Conservation (phyloP, 2,888 invertebrate genomes). For the Brenthis hecate region DNA sequence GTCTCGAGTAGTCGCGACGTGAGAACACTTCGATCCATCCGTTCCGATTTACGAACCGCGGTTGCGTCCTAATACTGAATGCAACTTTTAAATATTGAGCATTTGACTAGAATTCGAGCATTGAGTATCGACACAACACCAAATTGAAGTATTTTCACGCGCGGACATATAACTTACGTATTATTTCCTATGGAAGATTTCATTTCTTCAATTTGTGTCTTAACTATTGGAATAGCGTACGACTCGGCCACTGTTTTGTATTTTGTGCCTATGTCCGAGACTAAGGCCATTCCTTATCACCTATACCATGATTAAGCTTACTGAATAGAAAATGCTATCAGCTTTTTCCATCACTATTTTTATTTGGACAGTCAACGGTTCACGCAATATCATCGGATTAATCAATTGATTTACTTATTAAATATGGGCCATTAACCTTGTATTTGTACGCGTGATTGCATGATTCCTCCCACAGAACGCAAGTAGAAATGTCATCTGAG, state of each 20-base stretch:
- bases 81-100: conserved; percentile 69
- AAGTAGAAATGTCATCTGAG: conserved; percentile 50
- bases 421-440: conserved; percentile 72
- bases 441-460: conserved; percentile 71
- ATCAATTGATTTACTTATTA: conserved; percentile 78
- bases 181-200: conserved; percentile 80
- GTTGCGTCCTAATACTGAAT: conserved; percentile 53
- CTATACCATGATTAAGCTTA: conserved; percentile 50
- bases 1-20: conserved; percentile 69
- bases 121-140: conserved; percentile 41
- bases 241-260: conserved; percentile 61
- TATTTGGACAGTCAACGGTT: conserved; percentile 62
- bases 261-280: conserved; percentile 71
- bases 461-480: conserved; percentile 62
- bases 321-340: conserved; percentile 61
- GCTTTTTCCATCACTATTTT: conserved; percentile 54
- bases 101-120: conserved; percentile 57
- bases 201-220: conserved; percentile 70
- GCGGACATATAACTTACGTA: conserved; percentile 71
- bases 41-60: conserved; percentile 17
- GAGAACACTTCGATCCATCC: conserved; percentile 59
- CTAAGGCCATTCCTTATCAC: conserved; percentile 60
- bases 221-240: conserved; percentile 69
- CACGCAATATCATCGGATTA: conserved; percentile 61
- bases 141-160: conserved; percentile 61